Base-by-base conservation (phyloP, 2,888 invertebrate genomes). In the Caenorhabditis macrosperma region DNA sequence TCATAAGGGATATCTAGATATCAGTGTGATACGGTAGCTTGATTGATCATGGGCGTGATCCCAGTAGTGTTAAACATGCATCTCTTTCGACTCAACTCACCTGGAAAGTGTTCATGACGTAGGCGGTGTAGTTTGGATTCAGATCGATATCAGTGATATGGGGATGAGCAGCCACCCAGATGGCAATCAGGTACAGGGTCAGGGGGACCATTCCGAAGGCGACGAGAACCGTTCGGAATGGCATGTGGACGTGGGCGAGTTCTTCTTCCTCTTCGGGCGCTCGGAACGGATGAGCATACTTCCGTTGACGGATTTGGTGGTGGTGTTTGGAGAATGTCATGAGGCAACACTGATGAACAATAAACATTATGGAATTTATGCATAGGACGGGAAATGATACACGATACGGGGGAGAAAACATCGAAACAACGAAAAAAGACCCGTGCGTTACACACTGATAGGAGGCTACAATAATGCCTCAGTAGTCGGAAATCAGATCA, bases 121-220 rank as follows among this genome's bases (percentile, higher is more conserved):
- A 66, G 2, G 41, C 20, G 2, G 74, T 74, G 20, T 20, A 35
- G 24, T 68, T 59, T n/a, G 55, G 50, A 15, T 68, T 35, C 28
- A 7, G 0, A 46, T 74, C 61, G 1, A 35, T n/a, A 24, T 41
- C 38, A 1, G 30, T n/a, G 12, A 28, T 20, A 68, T 78, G 71
- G 15, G 78, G 78, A 63, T 74, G 72, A 15, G 68, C 74, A 6
- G 78, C 61, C 20, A 78, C 48, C 61, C 74, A 78, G 7, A 78
- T 55, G 1, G 61, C 67, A 20, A 71, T 38, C 9, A 71, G 24
- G 28, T 46, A 71, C 20, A 28, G 20, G 4, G 15, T 4, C 12
- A 66, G n/a, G 2, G 72, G 72, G 9, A 72, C 64, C 54, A 63
- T 24, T 15, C 72, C 72, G 20, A 72, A 72, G 9, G 48, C 20